Evolutionary conservation across 1,140 invertebrate genomes (phyloP), one percentile per base, ranked within the genome.

Genomic region (Eciton burchellii): DNA sequence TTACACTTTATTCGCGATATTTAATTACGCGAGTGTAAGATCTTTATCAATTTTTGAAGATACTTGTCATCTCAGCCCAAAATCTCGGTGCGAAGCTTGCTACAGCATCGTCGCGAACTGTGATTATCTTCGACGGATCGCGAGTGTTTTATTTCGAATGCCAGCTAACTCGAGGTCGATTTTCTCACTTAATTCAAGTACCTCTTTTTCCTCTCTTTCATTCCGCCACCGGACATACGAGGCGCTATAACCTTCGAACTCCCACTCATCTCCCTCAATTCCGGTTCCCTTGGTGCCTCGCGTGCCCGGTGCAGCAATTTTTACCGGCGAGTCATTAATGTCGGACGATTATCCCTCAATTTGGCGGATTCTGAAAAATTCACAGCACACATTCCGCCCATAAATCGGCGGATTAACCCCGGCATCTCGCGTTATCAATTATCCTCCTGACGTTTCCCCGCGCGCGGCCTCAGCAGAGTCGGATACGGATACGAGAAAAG

Each of bases 391-490:
- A 91, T 70, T 87, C 63, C 76, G 83, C 84, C 77, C 92, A 92
- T 94, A 93, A 94, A 93, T 94, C 92, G 90, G 72, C 88, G 89
- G 92, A 93, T 93, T 94, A 93, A 93, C 90, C 92, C 84, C 82
- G 43, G 56, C 90, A 89, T 92, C 93, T 91, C 93, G 90, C 92
- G 91, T 93, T 93, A 94, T 94, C 93, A 93, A 93, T 94, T 93
- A 93, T 87, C 83, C n/a, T 73, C 63, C 56, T 71, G 72, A 81
- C 57, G 79, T 81, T 72, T 5, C 16, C 21, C 24, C 76, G 57
- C 63, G 70, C 59, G 57, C 47, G 68, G 35, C 45, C 66, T 49
- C 24, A 68, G 57, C 21, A 56, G 72, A 57, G 43, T 73, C 12
- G 59, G 70, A 21, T 47, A 45, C 49, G 56, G 49, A 26, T 56